Conservation (phyloP, 2,113 vertebrate genomes). For the Mus spicilegus region DNA sequence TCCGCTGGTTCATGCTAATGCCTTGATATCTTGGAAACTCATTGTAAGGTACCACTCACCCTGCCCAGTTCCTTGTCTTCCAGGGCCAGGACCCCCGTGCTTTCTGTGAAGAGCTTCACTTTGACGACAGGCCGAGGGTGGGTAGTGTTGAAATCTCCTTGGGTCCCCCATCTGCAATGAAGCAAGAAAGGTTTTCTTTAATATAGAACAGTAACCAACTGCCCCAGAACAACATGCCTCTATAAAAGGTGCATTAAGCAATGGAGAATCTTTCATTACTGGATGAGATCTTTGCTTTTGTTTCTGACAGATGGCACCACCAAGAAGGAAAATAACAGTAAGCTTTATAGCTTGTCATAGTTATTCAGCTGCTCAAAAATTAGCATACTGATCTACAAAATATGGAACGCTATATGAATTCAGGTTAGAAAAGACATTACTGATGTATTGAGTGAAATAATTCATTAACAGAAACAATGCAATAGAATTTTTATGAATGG, state of each 20-base stretch:
- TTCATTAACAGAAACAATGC: slow-evolving; percentile 16
- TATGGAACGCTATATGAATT: not conserved
- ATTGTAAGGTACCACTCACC: slow-evolving; percentile 86
- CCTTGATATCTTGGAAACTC: accelerated
- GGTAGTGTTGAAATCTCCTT: slow-evolving; percentile 97
- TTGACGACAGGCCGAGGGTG: slow-evolving; percentile 96
- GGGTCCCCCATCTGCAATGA: slow-evolving; percentile 96
- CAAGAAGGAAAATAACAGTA: slow-evolving; percentile 54
- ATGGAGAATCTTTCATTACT: not conserved
- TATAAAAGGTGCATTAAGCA: not conserved
- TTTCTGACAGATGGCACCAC: slow-evolving; percentile 70
- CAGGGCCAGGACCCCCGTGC: slow-evolving; percentile 95
- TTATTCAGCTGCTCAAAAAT: slow-evolving; percentile 56
- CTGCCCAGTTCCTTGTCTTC: slow-evolving; percentile 98
- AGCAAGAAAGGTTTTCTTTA: slow-evolving; percentile 63
- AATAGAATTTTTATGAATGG: not conserved
- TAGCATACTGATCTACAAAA: not conserved
- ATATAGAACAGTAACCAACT: not conserved
- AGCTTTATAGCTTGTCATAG: slow-evolving; percentile 43
- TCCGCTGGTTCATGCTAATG: not conserved
- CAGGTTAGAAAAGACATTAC: not conserved
- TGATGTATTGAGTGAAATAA: not conserved
- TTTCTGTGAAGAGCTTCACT: slow-evolving; percentile 98
- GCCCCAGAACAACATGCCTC: not conserved
- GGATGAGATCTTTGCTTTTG: slow-evolving; percentile 48